phyloP scores from a whole-genome alignment of 1,140 invertebrate genomes.

The Saccostrea glomerata region DNA sequence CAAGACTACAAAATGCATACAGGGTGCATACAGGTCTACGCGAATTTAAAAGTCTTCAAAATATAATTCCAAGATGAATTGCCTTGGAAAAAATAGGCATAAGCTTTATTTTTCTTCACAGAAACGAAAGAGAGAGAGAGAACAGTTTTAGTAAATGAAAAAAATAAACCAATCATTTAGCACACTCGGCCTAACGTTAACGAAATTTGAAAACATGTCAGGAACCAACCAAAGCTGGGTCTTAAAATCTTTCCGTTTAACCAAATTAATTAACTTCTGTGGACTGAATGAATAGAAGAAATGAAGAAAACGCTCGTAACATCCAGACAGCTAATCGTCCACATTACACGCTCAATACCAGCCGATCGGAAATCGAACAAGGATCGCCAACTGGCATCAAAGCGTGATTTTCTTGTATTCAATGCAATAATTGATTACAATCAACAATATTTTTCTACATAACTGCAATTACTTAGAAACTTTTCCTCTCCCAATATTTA shows the following conservation, averaged over 20 bases:
- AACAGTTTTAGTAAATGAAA: background rate
- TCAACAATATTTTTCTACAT: background rate
- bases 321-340: background rate
- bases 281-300: background rate
- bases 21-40: no score
- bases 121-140: background rate
- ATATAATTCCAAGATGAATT: no score
- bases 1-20: no score
- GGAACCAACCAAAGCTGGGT: background rate
- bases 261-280: background rate
- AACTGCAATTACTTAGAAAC: background rate
- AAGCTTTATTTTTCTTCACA: background rate
- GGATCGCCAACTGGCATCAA: background rate
- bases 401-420: background rate
- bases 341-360: background rate
- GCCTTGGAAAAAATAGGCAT: no score
- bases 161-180: background rate
- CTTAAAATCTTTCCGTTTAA: background rate
- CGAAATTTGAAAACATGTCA: slow-evolving; percentile 1
- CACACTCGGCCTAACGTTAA: background rate
- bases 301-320: background rate
- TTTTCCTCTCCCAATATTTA: background rate
- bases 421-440: slow-evolving; percentile 9
- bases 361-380: background rate
- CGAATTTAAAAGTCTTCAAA: no score